A percentile compares a stretch with the other conserved stretches of the same genome.
Conservation (phyloP, 2,888 invertebrate genomes). For the Amphipyra tragopoginis region DNA sequence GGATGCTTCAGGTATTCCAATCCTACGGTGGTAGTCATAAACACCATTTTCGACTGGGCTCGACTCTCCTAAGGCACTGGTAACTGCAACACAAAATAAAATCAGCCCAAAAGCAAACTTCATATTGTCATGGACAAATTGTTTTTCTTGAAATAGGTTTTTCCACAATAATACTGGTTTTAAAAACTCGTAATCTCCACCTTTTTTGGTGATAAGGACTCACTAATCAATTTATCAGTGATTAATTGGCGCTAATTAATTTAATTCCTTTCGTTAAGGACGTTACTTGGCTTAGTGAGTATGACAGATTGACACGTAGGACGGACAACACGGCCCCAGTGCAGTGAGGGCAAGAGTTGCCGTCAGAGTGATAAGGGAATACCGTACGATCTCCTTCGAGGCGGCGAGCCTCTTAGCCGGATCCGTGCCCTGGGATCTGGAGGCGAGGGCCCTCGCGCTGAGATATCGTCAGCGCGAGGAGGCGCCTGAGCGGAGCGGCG, state of each 20-base stretch:
- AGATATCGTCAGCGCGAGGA: too few relatives aligned
- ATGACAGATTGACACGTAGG: too few relatives aligned
- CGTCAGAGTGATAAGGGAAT: too few relatives aligned
- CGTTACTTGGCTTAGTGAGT: too few relatives aligned
- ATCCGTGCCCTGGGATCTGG: too few relatives aligned
- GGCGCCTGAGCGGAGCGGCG: too few relatives aligned
- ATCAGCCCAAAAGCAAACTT: constrained; percentile 30
- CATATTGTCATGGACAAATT: constrained; percentile 27
- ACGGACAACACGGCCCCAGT: too few relatives aligned
- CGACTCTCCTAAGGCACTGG: constrained; percentile 33
- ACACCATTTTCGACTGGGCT: constrained; percentile 51
- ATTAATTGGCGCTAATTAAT: constrained; percentile 29
- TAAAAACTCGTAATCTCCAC: not conserved
- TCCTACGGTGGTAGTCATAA: constrained; percentile 63
- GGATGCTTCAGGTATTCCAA: constrained; percentile 66
- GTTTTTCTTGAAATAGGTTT: constrained; percentile 13
- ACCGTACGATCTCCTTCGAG: too few relatives aligned
- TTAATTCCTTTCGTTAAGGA: constrained; percentile 7
- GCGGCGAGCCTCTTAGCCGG: too few relatives aligned
- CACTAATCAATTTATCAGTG: constrained; percentile 25
- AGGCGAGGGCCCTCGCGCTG: too few relatives aligned
- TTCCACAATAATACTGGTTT: not conserved
- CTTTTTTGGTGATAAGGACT: constrained; percentile 6
- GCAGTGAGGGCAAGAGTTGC: too few relatives aligned
- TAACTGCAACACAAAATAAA: constrained; percentile 41